A percentile compares a stretch with the other conserved stretches of the same genome.
Conservation (phyloP, 2,113 vertebrate species). For the Aplodontia rufa region DNA sequence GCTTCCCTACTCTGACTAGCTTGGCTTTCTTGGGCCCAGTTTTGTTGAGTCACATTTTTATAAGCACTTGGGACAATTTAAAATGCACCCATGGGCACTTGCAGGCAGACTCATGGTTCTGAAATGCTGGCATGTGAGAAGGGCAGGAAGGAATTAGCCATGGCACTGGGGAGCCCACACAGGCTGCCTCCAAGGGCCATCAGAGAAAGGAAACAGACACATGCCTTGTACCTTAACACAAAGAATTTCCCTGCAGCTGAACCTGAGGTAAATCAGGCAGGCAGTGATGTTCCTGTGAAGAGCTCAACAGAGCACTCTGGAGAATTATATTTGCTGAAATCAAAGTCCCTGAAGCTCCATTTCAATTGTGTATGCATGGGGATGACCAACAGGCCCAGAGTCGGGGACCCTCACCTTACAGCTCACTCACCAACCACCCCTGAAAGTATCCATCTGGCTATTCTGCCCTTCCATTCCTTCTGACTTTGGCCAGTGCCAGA, state of each 20-base stretch:
- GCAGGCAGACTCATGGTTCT: neutral
- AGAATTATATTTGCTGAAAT: neutral
- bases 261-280: neutral
- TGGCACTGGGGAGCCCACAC: neutral
- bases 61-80: neutral
- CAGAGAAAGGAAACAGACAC: neutral
- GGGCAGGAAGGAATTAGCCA: neutral
- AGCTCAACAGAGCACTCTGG: neutral
- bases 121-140: neutral
- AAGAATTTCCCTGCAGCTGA: neutral
- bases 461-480: neutral
- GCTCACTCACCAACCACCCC: neutral
- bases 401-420: neutral
- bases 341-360: neutral
- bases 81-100: neutral
- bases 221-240: neutral
- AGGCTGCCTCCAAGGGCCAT: neutral
- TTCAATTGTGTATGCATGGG: neutral
- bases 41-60: neutral
- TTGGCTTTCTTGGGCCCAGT: neutral
- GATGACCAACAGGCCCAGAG: too few relatives aligned
- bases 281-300: neutral
- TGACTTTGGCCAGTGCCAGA: neutral
- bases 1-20: neutral
- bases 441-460: neutral